Base-by-base conservation (phyloP, 2,113 vertebrate species). In the Alexandromys fortis region DNA sequence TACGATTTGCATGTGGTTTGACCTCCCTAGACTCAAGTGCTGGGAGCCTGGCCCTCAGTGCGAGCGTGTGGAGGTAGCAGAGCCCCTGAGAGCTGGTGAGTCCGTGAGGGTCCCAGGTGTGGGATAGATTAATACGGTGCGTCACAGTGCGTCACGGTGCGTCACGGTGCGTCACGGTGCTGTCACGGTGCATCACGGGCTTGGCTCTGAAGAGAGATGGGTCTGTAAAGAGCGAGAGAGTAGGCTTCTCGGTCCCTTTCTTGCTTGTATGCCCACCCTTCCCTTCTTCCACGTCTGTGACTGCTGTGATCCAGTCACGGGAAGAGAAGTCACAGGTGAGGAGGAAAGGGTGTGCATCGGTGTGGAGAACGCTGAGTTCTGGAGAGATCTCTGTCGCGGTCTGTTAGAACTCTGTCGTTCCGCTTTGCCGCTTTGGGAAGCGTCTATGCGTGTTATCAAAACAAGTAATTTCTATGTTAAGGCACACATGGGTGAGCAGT, bases 361-460 rank as follows among this genome's bases (percentile, higher is more conserved):
- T 58, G 49, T 87, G 47, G 11, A 55, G 47, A 68, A 30, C 1
- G 30, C 61, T 83, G 81, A 87, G 73, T 65, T 87, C 33, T 52
- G 2, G 58, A 87, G 52, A 38, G 70, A 92, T 67, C n/a, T 75
- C 24, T 42, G 13, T n/a, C 22, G n/a, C 28, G 28, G 10, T 78
- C 76, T 85, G 58, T 85, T 86, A 75, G 70, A 77, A 87, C 24
- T 49, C 24, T 49, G 75, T 61, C 55, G 38, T 45, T 65, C 49
- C 83, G 21, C 38, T 26, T 95, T 81, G 65, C 77, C 89, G 58
- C 30, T 89, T 86, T 76, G 61, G 49, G 72, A 92, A 95, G 89
- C 73, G 68, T n/a, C 89, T 67, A 33, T 58, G 19, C 45, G 19
- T 92, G 30, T 55, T 77, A 86, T 78, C 49, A 86, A 93, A 94